phyloP scores from a whole-genome alignment of 2,888 invertebrate species.

The Caenorhabditis macrosperma region DNA sequence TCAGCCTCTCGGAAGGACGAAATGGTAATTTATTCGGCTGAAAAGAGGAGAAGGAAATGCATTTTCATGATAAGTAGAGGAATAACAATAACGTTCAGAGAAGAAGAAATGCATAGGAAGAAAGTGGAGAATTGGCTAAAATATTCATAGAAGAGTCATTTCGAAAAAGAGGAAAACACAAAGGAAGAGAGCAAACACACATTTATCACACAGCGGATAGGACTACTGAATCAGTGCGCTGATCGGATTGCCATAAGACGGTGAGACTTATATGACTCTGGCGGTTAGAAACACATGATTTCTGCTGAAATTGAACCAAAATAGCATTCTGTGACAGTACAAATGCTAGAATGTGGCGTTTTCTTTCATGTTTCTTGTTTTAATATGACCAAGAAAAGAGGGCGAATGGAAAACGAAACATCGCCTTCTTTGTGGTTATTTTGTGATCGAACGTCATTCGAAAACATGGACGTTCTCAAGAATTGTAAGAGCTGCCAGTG shows the following conservation, averaged over 20 bases:
- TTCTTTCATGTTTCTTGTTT: no score
- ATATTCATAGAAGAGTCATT: conserved; percentile 48
- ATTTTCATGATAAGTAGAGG: conserved; percentile 13
- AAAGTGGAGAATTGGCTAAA: conserved; percentile 5
- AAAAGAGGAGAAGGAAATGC: not conserved
- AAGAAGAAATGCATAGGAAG: conserved; percentile 17
- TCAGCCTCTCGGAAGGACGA: conserved; percentile 7
- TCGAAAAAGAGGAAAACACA: conserved; percentile 19
- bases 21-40: conserved; percentile 36
- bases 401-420: not conserved
- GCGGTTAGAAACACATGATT: not conserved
- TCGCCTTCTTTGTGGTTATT: not conserved
- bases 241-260: conserved; percentile 11
- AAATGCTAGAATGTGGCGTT: no score
- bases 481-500: not conserved
- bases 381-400: not conserved
- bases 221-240: conserved; percentile 10
- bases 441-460: conserved; percentile 7
- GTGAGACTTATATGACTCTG: not conserved
- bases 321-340: no score
- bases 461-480: conserved; percentile 5
- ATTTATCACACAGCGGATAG: conserved; percentile 24
- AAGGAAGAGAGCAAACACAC: conserved; percentile 10
- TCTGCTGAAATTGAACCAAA: no score
- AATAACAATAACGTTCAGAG: conserved; percentile 12